phyloP scores from a whole-genome alignment of 2,888 invertebrate species.

The Parnassius glacialis region DNA sequence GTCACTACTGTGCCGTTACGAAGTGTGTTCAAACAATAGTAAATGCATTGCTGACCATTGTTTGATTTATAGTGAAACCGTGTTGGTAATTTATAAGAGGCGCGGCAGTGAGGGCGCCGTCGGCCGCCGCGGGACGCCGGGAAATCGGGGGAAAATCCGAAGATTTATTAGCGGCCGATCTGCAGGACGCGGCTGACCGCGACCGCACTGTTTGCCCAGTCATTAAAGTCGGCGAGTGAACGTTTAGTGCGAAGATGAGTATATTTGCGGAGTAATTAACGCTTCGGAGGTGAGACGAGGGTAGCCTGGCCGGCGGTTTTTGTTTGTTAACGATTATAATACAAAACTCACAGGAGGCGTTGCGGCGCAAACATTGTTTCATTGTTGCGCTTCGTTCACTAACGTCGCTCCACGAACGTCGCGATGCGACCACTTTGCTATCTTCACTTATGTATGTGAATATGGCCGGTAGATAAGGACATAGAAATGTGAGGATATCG shows the following conservation, averaged over 20 bases:
- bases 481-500: constrained; percentile 71
- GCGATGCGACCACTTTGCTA: constrained; percentile 28
- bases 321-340: constrained; percentile 60
- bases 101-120: constrained; percentile 54
- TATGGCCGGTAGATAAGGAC: constrained; percentile 61
- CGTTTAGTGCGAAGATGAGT: constrained; percentile 77
- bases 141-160: constrained; percentile 77
- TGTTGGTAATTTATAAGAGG: constrained; percentile 80
- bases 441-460: constrained; percentile 36
- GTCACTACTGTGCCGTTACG: constrained; percentile 41
- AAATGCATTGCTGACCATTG: constrained; percentile 74
- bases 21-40: constrained; percentile 77
- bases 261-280: constrained; percentile 79
- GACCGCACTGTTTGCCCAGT: constrained; percentile 69
- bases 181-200: constrained; percentile 62
- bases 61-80: constrained; percentile 78
- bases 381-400: not conserved
- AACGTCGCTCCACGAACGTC: not conserved
- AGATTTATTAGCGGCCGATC: constrained; percentile 73
- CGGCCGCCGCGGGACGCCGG: constrained; percentile 53
- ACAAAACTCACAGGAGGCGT: constrained; percentile 32
- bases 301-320: constrained; percentile 55
- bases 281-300: constrained; percentile 74
- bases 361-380: constrained; percentile 25
- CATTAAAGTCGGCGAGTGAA: constrained; percentile 75